Evolutionary conservation across 1,140 invertebrate species (phyloP).

Genomic region (Meloidogyne exigua): DNA sequence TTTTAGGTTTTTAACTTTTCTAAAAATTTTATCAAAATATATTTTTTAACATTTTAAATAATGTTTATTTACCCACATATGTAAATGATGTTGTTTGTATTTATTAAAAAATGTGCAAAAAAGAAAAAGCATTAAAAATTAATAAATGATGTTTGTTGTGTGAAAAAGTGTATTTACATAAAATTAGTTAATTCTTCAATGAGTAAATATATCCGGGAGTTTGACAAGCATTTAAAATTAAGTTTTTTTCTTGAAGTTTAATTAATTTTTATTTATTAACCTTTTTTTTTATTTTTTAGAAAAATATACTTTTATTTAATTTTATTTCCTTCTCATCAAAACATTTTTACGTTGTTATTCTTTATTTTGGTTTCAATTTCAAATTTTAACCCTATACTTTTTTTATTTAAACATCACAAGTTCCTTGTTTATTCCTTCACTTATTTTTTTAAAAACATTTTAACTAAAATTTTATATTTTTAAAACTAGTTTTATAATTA

Average conservation of each 20-base stretch:
- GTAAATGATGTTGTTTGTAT: not conserved
- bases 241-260: no score
- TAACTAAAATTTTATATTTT: not conserved
- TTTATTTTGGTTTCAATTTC: no score
- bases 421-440: no score
- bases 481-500: no score
- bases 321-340: not conserved
- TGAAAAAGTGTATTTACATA: slow-evolving; percentile 3
- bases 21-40: not conserved
- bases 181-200: not conserved
- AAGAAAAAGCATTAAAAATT: not conserved
- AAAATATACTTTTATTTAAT: not conserved
- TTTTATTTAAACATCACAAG: no score
- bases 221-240: not conserved
- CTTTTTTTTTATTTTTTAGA: no score
- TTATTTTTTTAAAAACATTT: no score
- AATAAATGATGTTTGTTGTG: not conserved
- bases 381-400: no score
- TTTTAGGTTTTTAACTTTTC: not conserved
- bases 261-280: no score
- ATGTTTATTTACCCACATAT: no score
- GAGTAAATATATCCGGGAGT: not conserved
- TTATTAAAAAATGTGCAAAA: not conserved
- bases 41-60: no score
- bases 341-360: no score